A percentile compares a stretch with the other conserved stretches of the same genome.
phyloP scores from a whole-genome alignment of 2,113 vertebrate genomes.

The Dicaeum eximium region DNA sequence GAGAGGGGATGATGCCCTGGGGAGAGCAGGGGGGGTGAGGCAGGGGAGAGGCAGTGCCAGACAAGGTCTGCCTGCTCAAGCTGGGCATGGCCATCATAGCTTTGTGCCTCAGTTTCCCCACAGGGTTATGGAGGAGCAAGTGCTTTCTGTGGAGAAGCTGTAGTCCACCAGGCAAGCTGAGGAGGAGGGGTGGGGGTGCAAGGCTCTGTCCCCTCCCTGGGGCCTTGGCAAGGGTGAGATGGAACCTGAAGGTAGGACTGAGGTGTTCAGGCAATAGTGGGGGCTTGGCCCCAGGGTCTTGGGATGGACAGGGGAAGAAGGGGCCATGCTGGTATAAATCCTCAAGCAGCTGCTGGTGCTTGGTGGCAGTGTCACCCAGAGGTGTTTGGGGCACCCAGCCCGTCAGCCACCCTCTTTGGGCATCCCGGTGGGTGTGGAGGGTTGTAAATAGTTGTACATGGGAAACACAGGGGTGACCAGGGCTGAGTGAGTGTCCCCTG shows the following conservation, averaged over 20 bases:
- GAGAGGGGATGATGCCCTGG: background rate
- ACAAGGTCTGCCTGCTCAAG: background rate
- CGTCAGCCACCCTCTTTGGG: background rate
- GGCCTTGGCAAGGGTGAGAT: rapidly evolving
- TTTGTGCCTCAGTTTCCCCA: background rate
- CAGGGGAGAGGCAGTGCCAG: background rate
- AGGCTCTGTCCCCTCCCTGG: rapidly evolving
- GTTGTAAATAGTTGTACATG: conserved; percentile 24
- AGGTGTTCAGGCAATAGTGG: background rate
- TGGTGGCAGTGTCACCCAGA: rapidly evolving
- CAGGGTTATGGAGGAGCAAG: background rate
- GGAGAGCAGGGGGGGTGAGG: background rate
- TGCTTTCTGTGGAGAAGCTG: background rate
- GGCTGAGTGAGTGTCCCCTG: background rate
- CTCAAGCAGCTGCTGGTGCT: rapidly evolving
- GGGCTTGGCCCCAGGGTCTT: rapidly evolving
- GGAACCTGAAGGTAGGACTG: rapidly evolving
- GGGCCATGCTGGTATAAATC: background rate
- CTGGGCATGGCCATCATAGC: rapidly evolving
- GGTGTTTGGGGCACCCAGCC: background rate
- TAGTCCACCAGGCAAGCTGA: background rate
- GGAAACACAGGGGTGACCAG: background rate
- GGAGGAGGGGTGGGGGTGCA: rapidly evolving
- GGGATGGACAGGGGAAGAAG: background rate
- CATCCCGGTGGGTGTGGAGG: background rate